Evolutionary conservation across 2,888 invertebrate genomes (phyloP), one percentile per base, ranked within the genome.

Genomic region (Tyria jacobaeae): DNA sequence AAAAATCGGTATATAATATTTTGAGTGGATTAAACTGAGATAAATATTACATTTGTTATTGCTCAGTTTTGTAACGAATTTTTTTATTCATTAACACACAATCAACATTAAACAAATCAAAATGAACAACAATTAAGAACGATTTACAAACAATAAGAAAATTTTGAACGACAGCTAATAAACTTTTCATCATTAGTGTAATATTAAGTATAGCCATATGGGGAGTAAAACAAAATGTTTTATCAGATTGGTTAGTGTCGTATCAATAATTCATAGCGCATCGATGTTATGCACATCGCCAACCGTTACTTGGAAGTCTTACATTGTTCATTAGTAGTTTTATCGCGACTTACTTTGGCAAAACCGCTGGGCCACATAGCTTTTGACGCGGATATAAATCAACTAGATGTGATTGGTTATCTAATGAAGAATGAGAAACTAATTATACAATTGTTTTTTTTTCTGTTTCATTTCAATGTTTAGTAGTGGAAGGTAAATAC

Each of bases 251-350:
- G 89, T 89, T 87, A 86, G 86, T 81, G 79, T 78, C 73, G 68
- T 89, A 92, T 93, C 89, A 92, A 92, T 94, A 89, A 93, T 94
- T 92, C 92, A 93, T 91, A 89, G 84, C 84, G 78, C 77, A 82
- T 71, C 82, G 81, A 84, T 89, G 85, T 89, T 91, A 92, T 92
- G 91, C 89, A 87, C 87, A 90, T 88, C 85, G 86, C 75, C 86
- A 79, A 89, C 92, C 91, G 92, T 91, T 94, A 92, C 92, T 91
- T 92, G 91, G 92, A 94, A 93, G 89, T 86, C 90, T 91, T 85
- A 88, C 84, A 85, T 79, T 78, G 83, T 89, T 91, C 93, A 94
- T 93, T 93, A 91, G 93, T 92, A 92, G 90, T 93, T 90, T 84
- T 78, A 82, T 83, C 91, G 89, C 89, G 88, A 87, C 79, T 81